Conservation (phyloP, 2,113 vertebrate species). For the Oriolus oriolus region DNA sequence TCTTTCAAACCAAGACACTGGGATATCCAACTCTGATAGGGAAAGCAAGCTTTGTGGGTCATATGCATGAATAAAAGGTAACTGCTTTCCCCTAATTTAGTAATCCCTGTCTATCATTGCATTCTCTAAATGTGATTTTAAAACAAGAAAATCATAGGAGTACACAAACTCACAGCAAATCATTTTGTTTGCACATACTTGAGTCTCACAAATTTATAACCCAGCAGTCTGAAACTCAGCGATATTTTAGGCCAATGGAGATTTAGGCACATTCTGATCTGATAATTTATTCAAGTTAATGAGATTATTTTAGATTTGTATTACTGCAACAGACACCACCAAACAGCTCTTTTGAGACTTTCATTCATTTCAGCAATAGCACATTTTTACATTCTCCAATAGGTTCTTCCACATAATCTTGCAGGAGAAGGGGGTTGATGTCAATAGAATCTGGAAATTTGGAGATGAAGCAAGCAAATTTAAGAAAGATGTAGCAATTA, state of each 20-base stretch:
- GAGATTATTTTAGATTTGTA: neutral
- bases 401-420: neutral
- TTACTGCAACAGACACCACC: neutral
- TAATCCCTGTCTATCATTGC: accelerated
- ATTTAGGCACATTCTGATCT: neutral
- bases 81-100: neutral
- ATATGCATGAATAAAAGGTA: neutral
- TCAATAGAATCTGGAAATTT: neutral
- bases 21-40: neutral
- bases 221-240: neutral
- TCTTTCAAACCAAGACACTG: no score
- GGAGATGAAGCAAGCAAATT: neutral
- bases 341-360: neutral
- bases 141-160: neutral
- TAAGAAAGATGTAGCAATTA: neutral
- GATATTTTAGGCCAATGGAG: neutral
- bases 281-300: neutral
- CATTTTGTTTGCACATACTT: neutral
- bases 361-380: neutral
- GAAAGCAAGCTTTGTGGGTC: neutral
- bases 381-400: neutral
- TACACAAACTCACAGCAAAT: neutral
- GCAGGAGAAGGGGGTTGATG: neutral
- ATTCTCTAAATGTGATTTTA: neutral
- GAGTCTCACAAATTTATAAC: neutral